Base-by-base conservation (phyloP, 2,797 vertebrate genomes). In the Artibeus jamaicensis region DNA sequence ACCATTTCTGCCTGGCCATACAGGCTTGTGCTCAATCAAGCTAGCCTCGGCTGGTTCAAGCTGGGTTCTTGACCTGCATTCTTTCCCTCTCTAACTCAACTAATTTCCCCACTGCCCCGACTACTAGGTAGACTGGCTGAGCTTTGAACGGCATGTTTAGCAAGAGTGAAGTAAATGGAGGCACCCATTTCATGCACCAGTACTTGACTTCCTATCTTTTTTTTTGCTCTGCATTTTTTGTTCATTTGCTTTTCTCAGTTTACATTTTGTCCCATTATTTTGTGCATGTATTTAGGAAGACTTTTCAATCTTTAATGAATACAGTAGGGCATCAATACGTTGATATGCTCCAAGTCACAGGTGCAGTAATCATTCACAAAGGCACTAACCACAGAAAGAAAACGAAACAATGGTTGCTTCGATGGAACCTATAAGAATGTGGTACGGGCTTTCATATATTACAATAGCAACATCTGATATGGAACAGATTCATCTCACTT, bases 171-270 rank as follows among this genome's bases (percentile, higher is more conserved):
- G 76, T 6, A n/a, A 10, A n/a, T 42, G 55, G 37, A 93, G 46
- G 86, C 53, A 67, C 21, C 32, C 44, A 12, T 21, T 84, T 73
- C 37, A 46, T 4, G n/a, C 24, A 57, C 22, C 65, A 57, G 62
- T 21, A 37, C 32, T n/a, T 93, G 57, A 55, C 62, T 71, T 94
- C 46, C 18, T 44, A 8, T 34, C 46, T 74, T 70, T 76, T 50
- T 9, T 87, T 79, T 48, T n/a, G 9, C 24, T 57, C 94, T 65
- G 26, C 11, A 39, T 46, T 87, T 86, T 70, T 67, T 39, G 22
- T 26, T 73, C 44, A 92, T 32, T 82, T 67, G 44, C n/a, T 96
- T 76, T 83, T 73, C 81, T 37, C 42, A 92, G 5, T 65, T 96
- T 37, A 90, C 2, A 81, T 90, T 91, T 44, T 53, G 22, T 78